Evolutionary conservation across 2,797 vertebrate genomes (phyloP), one percentile per base, ranked within the genome.

Genomic region (Lateolabrax maculatus): DNA sequence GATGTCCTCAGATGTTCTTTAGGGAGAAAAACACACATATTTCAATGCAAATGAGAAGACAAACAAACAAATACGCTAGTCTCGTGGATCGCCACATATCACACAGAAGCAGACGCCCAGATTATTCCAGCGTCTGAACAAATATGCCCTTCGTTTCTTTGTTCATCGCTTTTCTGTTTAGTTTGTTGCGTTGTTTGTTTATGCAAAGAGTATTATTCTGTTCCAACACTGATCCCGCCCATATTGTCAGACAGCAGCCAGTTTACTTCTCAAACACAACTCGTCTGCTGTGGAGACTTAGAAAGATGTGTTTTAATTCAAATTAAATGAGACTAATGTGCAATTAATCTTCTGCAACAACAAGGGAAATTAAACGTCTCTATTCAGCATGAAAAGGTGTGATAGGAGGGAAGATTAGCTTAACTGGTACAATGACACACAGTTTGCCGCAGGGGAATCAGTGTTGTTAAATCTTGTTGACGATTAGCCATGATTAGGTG

Each of bases 11-110:
- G 88, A 88, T 86, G 86, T 90, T 87, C 79, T 87, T 87, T 80
- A 19, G 75, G 76, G 80, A 67, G 70, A 63, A 73, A 86, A 90
- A 83, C 83, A 86, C 80, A 84, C 83, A 78, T 61, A 89, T 93
- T 88, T 75, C 85, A 70, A 94, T 93, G 87, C 87, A 91, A 93
- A 92, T 90, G 84, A 88, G 83, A 70, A 55, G 60, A 82, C 83
- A 89, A 88, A 90, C 88, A 94, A 94, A 92, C 92, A 94, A 90
- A 87, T 81, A 29, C 16, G 76, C 70, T 58, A 31, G 78, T 81
- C 84, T 77, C 64, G 83, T 77, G 80, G 80, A 93, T 90, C 83
- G 61, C 2, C 75, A 63, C 86, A 63, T 84, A 92, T 90, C 92
- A 77, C 84, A 86, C 82, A 64, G 62, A 77, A 83, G 23, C 92